Evolutionary conservation across 2,888 invertebrate species (phyloP), one percentile per base, ranked within the genome.

Genomic region (Cephus sareptanus): DNA sequence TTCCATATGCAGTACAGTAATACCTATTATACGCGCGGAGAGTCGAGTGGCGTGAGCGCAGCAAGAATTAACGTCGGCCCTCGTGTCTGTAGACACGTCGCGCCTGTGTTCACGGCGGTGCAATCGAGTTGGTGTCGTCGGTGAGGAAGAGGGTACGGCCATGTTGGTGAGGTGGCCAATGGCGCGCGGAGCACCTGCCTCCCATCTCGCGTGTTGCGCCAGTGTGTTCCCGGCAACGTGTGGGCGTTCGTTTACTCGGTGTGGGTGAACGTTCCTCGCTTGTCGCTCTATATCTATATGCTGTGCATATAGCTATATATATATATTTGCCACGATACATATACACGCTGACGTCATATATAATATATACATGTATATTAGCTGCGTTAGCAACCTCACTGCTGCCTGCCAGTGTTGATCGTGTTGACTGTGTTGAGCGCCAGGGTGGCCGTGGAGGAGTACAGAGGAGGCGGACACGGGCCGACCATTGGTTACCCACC

Each of bases 81-180:
- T 75, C 75, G 73, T 34, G 73, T 34, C n/a, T 69, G 79, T 33
- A 34, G 37, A 69, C 73, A 40, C 73, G 56, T 80, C 75, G 69
- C 68, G 82, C 85, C 83, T 84, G 87, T 85, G 86, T 86, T 87
- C 87, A 87, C 85, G 85, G 81, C 85, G 83, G 84, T 81, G 84
- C 83, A 82, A 81, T 84, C 83, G 87, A 88, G 82, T 87, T 83
- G 81, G 85, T 84, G 85, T 85, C 85, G 81, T 81, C 80, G 80
- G 80, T 80, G 77, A 74, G 35, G 74, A 23, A 76, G 73, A 79
- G 73, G 76, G 79, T 76, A 87, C 89, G 91, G 91, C 91, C 91
- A 91, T 91, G 90, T 90, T 91, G 89, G 88, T 88, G 88, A 89
- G 90, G 89, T 89, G 90, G 90, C 91, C 91, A 91, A 91, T 91